Percentiles rank a stretch among this genome's conserved stretches.
Evolutionary conservation across 2,797 vertebrate genomes (phyloP).

Genomic region (Scarus forsteni): DNA sequence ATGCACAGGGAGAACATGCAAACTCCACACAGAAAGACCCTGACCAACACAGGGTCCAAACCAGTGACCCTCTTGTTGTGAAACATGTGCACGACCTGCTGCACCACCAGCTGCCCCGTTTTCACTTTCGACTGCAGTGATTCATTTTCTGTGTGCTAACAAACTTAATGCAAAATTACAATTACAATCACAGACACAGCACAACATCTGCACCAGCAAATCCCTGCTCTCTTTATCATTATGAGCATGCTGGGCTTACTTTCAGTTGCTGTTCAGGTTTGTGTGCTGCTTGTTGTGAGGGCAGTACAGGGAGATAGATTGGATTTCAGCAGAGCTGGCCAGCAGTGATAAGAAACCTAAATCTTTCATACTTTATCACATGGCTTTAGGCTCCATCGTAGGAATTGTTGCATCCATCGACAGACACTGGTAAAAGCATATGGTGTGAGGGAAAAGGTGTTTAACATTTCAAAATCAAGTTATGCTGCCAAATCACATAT

Average conservation of each 20-base stretch:
- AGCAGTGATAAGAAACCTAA: conserved; percentile 48
- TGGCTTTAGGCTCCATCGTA: conserved; percentile 21
- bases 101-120: too few species aligned
- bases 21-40: too few species aligned
- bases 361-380: conserved; percentile 37
- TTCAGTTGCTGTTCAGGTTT: neutral
- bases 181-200: too few species aligned
- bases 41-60: too few species aligned
- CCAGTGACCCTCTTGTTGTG: too few species aligned
- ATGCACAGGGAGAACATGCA: too few species aligned
- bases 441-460: neutral
- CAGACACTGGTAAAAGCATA: conserved; percentile 12
- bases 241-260: neutral
- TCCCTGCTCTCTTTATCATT: conserved; percentile 17
- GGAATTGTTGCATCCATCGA: conserved; percentile 13
- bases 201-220: neutral
- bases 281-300: neutral
- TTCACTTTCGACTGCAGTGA: too few species aligned
- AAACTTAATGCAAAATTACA: too few species aligned
- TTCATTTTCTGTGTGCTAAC: too few species aligned
- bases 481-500: too few species aligned
- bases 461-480: too few species aligned
- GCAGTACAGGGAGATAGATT: conserved; percentile 1
- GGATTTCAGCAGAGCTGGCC: conserved; percentile 44
- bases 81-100: too few species aligned